Conservation (phyloP, 2,113 vertebrate genomes). For the Limnothrissa miodon region DNA sequence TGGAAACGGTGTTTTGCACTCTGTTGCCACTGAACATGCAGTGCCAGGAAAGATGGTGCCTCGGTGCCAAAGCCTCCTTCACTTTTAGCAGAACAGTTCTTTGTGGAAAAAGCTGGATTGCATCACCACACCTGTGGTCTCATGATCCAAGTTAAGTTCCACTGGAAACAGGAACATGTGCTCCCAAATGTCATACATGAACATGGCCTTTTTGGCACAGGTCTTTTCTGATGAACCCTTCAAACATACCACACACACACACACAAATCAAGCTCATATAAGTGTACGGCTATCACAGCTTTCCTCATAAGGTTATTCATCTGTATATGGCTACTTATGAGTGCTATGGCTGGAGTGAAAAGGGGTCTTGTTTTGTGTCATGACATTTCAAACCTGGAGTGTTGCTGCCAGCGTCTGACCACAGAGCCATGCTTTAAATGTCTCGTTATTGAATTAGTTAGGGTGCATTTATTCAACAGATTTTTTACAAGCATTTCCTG, state of each 20-base stretch:
- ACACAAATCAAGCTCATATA: not conserved
- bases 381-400: not conserved
- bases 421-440: slow-evolving; percentile 13
- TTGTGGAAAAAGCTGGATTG: slow-evolving; percentile 34
- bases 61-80: slow-evolving; percentile 14
- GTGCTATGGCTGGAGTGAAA: not conserved
- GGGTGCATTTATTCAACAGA: not conserved
- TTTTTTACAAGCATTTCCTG: not conserved
- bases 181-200: not conserved
- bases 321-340: not conserved
- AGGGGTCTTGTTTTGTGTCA: not conserved
- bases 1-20: slow-evolving; percentile 21
- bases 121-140: slow-evolving; percentile 43
- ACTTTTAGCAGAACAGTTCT: slow-evolving; percentile 7
- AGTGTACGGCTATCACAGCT: not conserved
- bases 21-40: slow-evolving; percentile 30
- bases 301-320: not conserved
- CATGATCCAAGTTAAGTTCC: slow-evolving; percentile 30
- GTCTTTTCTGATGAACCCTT: not conserved
- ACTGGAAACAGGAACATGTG: slow-evolving; percentile 30
- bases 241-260: not conserved
- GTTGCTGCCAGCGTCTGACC: not conserved
- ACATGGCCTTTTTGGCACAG: not conserved
- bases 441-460: not conserved
- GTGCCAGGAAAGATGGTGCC: slow-evolving; percentile 32